phyloP scores from a whole-genome alignment of 2,797 vertebrate species.

The Hydrolagus colliei region DNA sequence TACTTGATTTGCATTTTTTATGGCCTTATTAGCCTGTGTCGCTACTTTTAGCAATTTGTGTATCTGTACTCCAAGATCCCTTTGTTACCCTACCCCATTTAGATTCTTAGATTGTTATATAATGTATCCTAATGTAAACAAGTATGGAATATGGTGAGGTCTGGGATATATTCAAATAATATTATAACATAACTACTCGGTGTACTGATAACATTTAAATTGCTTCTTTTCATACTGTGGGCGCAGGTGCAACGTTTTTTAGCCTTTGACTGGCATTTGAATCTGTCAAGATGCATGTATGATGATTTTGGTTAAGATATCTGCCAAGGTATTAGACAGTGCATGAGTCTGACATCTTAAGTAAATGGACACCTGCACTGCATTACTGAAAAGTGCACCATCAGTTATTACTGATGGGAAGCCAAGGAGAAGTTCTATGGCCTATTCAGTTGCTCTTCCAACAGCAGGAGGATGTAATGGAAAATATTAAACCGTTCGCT shows the following conservation, averaged over 20 bases:
- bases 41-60: background rate
- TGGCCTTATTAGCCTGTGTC: background rate
- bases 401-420: background rate
- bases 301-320: no score
- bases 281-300: no score
- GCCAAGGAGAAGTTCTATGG: background rate
- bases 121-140: background rate
- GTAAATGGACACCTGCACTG: background rate
- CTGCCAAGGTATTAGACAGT: background rate
- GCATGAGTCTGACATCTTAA: background rate
- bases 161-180: background rate
- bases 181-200: constrained; percentile 7
- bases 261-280: no score
- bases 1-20: background rate
- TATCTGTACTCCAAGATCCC: background rate
- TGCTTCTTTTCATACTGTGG: background rate
- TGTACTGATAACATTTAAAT: constrained; percentile 13
- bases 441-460: background rate
- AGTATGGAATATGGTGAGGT: background rate
- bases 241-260: background rate
- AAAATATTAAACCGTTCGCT: background rate
- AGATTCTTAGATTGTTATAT: constrained; percentile 7
- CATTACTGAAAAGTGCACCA: background rate
- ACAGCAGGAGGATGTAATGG: background rate
- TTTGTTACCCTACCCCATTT: background rate